Percentiles rank a stretch among this genome's conserved stretches.
Conservation (phyloP, 2,113 vertebrate genomes). For the Hymenochirus boettgeri region DNA sequence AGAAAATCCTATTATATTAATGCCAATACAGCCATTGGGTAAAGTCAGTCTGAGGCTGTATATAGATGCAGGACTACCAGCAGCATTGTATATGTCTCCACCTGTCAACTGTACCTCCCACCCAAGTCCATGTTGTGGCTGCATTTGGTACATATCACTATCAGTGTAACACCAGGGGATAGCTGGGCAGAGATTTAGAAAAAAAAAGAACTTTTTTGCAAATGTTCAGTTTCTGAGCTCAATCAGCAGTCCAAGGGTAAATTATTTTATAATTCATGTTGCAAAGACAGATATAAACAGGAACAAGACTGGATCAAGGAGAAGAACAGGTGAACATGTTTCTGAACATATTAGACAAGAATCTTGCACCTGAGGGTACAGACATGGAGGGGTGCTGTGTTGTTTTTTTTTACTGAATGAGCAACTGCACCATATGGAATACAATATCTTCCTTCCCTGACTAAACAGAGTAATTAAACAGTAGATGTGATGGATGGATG, state of each 20-base stretch:
- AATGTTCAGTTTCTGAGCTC: not conserved
- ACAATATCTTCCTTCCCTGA: not conserved
- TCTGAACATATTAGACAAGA: conserved; percentile 20
- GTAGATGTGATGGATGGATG: no score
- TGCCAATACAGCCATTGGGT: no score
- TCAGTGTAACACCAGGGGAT: no score
- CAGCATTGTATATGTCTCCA: no score
- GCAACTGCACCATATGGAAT: conserved; percentile 15
- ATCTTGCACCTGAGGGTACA: conserved; percentile 8
- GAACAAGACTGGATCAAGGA: conserved; percentile 23
- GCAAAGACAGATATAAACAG: conserved; percentile 3
- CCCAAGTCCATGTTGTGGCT: no score
- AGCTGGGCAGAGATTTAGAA: no score
- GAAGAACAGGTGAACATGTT: conserved; percentile 12
- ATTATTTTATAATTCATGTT: conserved; percentile 8
- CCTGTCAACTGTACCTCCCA: no score
- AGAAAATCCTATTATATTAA: no score
- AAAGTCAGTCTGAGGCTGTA: no score
- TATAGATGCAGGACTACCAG: no score
- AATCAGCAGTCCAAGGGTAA: conserved; percentile 1
- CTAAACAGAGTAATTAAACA: conserved; percentile 14
- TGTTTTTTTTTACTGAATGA: not conserved
- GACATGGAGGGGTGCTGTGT: not conserved
- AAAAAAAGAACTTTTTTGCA: not conserved
- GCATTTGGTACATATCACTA: no score